Base-by-base conservation (phyloP, 2,888 invertebrate species). In the Lasioglossum calceatum region DNA sequence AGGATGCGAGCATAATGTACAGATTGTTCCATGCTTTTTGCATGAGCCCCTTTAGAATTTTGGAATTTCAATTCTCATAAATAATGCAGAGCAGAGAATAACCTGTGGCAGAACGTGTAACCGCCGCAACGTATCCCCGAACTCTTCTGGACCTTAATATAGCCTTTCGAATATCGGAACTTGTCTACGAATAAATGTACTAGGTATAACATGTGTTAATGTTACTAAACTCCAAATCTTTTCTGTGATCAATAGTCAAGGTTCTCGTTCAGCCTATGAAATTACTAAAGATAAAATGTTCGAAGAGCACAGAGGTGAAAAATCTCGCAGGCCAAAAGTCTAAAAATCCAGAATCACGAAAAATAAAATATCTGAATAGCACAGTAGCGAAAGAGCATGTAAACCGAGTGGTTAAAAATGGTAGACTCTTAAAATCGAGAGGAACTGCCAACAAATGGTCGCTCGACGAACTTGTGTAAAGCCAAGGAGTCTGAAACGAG, bases 51-150 rank as follows among this genome's bases (percentile, higher is more conserved):
- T 44, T n/a, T 36, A 67, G 67, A 77, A 77, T 77, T 77, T 67
- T 47, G 47, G 67, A 77, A 67, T 77, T 70, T 50, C 47, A 77
- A 50, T 67, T 67, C 77, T 77, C 77, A 77, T 77, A 77, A 77
- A 77, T 77, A 77, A 77, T 77, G 77, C 77, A 77, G 64, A 27
- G 23, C 77, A 67, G 14, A 23, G 67, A 36, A n/a, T 77, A 67
- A 67, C 47, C 47, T 36, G 32, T 32, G 36, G 32, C 47, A 12
- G 77, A 50, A 44, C 14, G 64, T 77, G 64, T 44, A 47, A 70
- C 77, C 77, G 67, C 70, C 67, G 67, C 77, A n/a, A 67, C 67
- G 32, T 23, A n/a, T 77, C 36, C n/a, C n/a, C 19, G 14, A 36
- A 77, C 44, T 64, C 44, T 44, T 39, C 14, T 23, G 16, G 36